Evolutionary conservation across 2,888 invertebrate species (phyloP), one percentile per base, ranked within the genome.

Genomic region (Palloptera scutellata): DNA sequence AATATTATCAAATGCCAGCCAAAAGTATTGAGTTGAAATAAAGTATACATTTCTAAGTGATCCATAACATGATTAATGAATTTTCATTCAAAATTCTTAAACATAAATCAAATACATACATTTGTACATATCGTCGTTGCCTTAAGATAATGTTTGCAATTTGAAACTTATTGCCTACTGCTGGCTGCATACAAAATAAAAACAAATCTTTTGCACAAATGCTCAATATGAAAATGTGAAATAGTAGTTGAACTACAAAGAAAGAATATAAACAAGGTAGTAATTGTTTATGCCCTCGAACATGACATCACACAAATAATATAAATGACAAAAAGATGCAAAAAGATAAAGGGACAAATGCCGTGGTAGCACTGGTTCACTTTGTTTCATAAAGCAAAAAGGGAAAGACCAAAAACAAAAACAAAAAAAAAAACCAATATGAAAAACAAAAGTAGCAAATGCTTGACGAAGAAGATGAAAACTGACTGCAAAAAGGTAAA

Each of bases 11-110:
- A 30, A 30, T 30, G 2, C 30, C 30, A 30, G 30, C 6, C 6
- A 30, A 30, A 30, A 30, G 30, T 30, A 30, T 30, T 30, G 30
- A 30, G 6, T 6, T 30, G 30, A 2, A 30, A 30, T 30, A 30
- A 30, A 30, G 30, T 30, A 30, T 30, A 30, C 30, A 30, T 30
- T 30, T 55, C 55, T 53, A 45, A 17, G 48, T 57, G 42, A 57
- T 40, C 59, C 65, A 61, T 61, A 55, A 45, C 15, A 71, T 80
- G 80, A 80, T 80, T 78, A 80, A 80, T 81, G 77, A 74, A 63
- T 60, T 66, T 67, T 68, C 73, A 75, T 77, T 79, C 75, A 76
- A 78, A 75, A 74, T 76, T 73, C 76, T 75, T 78, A 73, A 76
- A 73, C 74, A 76, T 76, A 71, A 75, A 73, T 74, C 72, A 75